These are phyloP conservation scores for Gastracanthus pulcherrimus DNA, from an alignment of 2,888 invertebrate genomes.

Conservation along the genomic window DNA sequence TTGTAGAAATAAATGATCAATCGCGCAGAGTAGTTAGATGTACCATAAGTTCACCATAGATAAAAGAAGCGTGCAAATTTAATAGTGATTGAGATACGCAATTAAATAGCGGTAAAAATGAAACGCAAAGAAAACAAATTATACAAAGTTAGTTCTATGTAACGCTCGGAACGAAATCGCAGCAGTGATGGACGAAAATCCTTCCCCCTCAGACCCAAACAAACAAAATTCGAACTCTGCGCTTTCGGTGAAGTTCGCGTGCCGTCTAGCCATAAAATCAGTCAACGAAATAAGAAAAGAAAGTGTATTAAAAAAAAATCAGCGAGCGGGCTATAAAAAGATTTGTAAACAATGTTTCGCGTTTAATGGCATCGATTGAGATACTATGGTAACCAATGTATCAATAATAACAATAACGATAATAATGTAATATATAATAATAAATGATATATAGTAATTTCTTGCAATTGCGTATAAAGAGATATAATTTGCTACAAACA, in stretches of 20 bases:
- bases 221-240: background rate
- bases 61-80: slow-evolving; percentile 72
- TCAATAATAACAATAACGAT: slow-evolving; percentile 43
- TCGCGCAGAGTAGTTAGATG: slow-evolving; percentile 65
- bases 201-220: slow-evolving; percentile 22
- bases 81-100: slow-evolving; percentile 43
- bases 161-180: slow-evolving; percentile 19
- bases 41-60: slow-evolving; percentile 70
- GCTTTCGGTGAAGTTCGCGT: slow-evolving; percentile 14
- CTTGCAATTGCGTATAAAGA: slow-evolving; percentile 74
- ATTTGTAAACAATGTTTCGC: slow-evolving; percentile 19
- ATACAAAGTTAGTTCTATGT: slow-evolving; percentile 29
- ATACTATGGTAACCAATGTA: slow-evolving; percentile 40
- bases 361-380: background rate
- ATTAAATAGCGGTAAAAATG: slow-evolving; percentile 39
- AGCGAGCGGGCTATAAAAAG: background rate
- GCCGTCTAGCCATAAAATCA: background rate
- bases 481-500: slow-evolving; percentile 71
- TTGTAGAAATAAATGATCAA: slow-evolving; percentile 37
- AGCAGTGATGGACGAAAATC: slow-evolving; percentile 25
- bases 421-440: slow-evolving; percentile 31
- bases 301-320: background rate
- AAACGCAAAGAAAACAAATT: background rate
- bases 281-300: slow-evolving; percentile 16
- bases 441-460: slow-evolving; percentile 57